Percentiles rank a stretch among this genome's conserved stretches.
phyloP scores from a whole-genome alignment of 2,797 vertebrate species.

The Trichosurus vulpecula region DNA sequence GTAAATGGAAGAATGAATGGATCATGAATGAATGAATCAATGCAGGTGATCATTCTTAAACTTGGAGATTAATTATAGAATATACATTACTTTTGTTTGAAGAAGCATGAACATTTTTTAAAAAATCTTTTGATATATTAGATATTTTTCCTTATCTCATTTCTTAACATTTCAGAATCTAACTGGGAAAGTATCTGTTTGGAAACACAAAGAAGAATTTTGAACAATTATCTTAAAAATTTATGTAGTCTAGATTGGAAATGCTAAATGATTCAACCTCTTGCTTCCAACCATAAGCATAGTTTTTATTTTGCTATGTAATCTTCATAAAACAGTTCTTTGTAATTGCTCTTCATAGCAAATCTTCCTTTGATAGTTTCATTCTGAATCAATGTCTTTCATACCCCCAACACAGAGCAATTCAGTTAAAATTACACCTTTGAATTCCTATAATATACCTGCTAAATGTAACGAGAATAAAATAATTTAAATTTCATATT shows the following conservation, averaged over 20 bases:
- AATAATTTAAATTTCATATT: conserved; percentile 75
- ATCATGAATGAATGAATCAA: not conserved
- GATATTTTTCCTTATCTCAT: not conserved
- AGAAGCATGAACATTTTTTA: not conserved
- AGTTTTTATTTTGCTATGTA: not conserved
- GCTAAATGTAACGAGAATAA: conserved; percentile 70
- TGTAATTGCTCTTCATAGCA: not conserved
- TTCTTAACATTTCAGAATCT: not conserved
- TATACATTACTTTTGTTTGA: not conserved
- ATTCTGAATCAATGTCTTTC: conserved; percentile 17
- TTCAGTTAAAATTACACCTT: conserved; percentile 29
- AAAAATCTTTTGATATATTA: not conserved
- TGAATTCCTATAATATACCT: conserved; percentile 56
- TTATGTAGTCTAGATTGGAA: not conserved
- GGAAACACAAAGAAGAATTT: not conserved
- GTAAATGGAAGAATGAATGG: not conserved
- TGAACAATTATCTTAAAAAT: not conserved
- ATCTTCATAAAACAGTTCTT: not conserved
- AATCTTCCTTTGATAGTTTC: conserved; percentile 10
- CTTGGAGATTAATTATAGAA: not conserved
- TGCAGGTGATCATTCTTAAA: not conserved
- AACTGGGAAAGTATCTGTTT: not conserved
- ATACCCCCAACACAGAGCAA: not conserved
- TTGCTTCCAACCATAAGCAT: not conserved
- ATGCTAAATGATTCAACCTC: not conserved